Conservation (phyloP, 2,113 vertebrate species). For the Vulpes lagopus region DNA sequence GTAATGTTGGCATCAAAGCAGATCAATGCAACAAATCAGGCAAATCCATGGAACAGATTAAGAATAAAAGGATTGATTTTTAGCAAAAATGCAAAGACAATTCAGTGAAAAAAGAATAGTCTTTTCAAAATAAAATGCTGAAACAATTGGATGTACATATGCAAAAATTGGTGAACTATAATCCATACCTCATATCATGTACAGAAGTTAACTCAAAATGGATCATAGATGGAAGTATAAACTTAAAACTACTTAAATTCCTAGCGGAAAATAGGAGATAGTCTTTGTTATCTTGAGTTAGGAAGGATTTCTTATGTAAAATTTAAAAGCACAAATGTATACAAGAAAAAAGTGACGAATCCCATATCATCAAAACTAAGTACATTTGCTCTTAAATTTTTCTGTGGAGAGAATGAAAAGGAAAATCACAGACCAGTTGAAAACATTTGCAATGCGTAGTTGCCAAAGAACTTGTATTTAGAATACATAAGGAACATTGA, state of each 20-base stretch:
- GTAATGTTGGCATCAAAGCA: background rate
- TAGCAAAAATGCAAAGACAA: background rate
- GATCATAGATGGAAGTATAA: background rate
- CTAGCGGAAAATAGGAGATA: background rate
- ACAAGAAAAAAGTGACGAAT: background rate
- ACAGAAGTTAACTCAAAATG: slow-evolving; percentile 17
- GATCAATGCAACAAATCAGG: background rate
- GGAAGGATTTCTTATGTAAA: background rate
- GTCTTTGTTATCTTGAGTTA: background rate
- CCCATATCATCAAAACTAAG: background rate
- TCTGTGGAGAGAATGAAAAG: background rate
- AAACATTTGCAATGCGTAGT: background rate
- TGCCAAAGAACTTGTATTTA: background rate
- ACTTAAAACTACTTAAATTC: background rate
- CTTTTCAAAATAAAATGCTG: background rate
- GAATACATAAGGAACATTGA: background rate
- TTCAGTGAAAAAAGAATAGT: background rate
- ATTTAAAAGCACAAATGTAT: background rate
- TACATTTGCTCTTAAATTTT: background rate
- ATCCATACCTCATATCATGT: background rate
- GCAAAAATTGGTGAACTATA: background rate
- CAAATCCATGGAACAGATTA: background rate
- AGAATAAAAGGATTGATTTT: slow-evolving; percentile 37
- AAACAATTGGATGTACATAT: background rate
- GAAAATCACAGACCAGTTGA: background rate